These are phyloP conservation scores for Sapayoa aenigma DNA, from an alignment of 2,113 vertebrate genomes.

Conservation along the genomic window DNA sequence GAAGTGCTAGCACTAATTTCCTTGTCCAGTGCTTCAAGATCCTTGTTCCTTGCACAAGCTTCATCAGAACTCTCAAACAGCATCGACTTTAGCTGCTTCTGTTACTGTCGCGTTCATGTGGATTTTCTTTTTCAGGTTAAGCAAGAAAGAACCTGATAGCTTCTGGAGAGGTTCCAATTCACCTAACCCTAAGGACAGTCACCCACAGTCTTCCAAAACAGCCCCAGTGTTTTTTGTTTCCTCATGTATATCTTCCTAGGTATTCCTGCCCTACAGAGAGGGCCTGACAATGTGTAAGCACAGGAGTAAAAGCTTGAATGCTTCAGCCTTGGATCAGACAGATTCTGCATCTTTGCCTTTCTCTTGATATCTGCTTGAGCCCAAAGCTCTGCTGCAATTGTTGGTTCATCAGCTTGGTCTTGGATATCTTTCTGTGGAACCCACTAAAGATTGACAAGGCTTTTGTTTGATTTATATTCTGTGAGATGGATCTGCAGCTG, in stretches of 20 bases:
- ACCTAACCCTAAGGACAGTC: background rate
- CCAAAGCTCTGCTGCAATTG: background rate
- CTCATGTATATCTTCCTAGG: background rate
- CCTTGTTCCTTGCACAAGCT: background rate
- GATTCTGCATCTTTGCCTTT: background rate
- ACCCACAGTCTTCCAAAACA: background rate
- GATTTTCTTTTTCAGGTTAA: background rate
- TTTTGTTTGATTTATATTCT: background rate
- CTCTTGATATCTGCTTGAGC: background rate
- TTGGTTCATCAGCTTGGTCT: background rate
- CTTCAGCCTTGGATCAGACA: background rate
- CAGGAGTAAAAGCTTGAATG: background rate
- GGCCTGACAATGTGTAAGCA: background rate
- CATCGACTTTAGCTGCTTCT: background rate
- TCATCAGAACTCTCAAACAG: background rate
- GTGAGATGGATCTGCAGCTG: background rate
- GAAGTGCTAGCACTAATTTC: background rate
- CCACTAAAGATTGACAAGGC: background rate
- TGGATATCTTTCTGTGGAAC: background rate
- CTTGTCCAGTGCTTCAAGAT: background rate
- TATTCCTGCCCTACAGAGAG: background rate
- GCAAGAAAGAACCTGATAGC: background rate
- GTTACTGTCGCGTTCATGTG: rapidly evolving
- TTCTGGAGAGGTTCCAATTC: background rate
- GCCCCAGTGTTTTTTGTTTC: background rate